Conservation (phyloP, 2,797 vertebrate species). For the Aphelocoma californica region DNA sequence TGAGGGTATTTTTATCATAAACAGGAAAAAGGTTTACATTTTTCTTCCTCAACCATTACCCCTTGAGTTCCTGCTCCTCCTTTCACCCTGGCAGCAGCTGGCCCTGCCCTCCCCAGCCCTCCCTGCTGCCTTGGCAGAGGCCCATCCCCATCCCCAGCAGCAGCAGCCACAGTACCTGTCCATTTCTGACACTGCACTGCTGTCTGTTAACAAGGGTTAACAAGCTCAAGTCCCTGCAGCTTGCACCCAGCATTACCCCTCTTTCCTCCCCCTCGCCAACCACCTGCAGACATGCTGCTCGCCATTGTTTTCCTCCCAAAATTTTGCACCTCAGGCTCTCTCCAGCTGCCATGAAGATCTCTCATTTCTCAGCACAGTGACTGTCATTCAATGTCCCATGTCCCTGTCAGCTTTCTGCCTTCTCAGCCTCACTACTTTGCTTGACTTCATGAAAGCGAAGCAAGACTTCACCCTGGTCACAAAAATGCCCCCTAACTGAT, state of each 20-base stretch:
- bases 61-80: background rate
- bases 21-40: background rate
- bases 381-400: background rate
- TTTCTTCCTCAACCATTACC: background rate
- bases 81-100: background rate
- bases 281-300: background rate
- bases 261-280: background rate
- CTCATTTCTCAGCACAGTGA: background rate
- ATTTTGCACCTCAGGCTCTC: background rate
- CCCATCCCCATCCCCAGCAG: background rate
- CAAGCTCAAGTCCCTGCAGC: background rate
- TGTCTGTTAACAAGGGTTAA: background rate
- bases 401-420: background rate
- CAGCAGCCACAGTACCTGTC: accelerated
- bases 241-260: background rate
- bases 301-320: background rate
- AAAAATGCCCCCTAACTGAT: background rate
- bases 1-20: background rate
- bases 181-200: background rate
- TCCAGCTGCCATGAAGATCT: background rate
- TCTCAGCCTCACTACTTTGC: background rate
- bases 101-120: background rate
- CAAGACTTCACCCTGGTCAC: background rate
- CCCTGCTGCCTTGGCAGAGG: background rate
- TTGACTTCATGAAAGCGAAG: background rate